Percentiles rank a stretch among this genome's conserved stretches.
phyloP scores from a whole-genome alignment of 2,113 vertebrate species.

The Casuarius casuarius region DNA sequence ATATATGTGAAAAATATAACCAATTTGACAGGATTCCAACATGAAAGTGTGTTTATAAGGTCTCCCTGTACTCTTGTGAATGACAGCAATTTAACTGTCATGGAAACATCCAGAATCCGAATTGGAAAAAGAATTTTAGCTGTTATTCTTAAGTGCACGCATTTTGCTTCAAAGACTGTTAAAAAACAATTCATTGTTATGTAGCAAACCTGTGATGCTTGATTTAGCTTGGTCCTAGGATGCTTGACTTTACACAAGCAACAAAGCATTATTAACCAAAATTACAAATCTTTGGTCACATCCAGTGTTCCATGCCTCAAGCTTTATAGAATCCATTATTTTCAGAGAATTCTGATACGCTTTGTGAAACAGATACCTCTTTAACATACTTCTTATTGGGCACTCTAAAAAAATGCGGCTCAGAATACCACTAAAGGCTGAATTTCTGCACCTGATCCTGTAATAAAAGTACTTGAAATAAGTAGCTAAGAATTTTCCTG shows the following conservation, averaged over 20 bases:
- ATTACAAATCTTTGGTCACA: not conserved
- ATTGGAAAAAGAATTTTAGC: not conserved
- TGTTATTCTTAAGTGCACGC: not conserved
- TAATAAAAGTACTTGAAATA: not conserved
- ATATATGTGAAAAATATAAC: constrained; percentile 2
- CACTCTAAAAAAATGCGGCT: not conserved
- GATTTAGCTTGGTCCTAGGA: not conserved
- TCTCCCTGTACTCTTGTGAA: constrained; percentile 13
- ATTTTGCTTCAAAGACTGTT: not conserved
- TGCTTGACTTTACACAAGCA: not conserved
- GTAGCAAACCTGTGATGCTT: not conserved
- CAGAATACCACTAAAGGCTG: not conserved
- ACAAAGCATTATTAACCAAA: not conserved
- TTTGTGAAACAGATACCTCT: not conserved
- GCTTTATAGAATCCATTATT: not conserved
- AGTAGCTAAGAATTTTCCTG: not conserved
- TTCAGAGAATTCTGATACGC: not conserved
- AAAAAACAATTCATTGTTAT: not conserved
- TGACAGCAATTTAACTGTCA: not conserved
- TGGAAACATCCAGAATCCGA: not conserved
- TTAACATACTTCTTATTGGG: not conserved
- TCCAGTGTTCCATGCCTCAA: not conserved
- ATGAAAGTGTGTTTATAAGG: constrained; percentile 7
- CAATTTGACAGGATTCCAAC: not conserved
- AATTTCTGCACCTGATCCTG: not conserved